These are phyloP conservation scores for Cyprinodon brontotheroides DNA, from an alignment of 2,113 vertebrate genomes.

Conservation along the genomic window DNA sequence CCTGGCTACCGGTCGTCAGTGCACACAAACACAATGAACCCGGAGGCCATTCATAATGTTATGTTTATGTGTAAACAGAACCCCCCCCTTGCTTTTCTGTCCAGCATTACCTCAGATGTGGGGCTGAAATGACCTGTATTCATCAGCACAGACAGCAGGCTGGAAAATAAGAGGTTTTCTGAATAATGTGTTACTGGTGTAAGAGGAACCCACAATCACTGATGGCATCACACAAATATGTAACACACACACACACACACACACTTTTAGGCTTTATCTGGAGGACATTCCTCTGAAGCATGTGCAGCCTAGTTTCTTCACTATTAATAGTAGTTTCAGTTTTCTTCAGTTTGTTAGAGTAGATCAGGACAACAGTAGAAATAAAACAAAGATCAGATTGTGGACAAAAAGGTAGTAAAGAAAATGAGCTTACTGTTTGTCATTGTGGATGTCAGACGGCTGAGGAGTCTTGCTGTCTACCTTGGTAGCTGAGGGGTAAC, in stretches of 20 bases:
- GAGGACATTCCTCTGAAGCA: constrained; percentile 64
- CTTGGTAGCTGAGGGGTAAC: constrained; percentile 74
- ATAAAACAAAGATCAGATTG: background rate
- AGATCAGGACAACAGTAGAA: background rate
- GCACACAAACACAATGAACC: constrained; percentile 31
- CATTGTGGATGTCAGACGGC: constrained; percentile 53
- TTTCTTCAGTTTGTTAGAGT: background rate
- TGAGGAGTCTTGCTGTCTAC: constrained; percentile 54
- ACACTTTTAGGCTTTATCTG: constrained; percentile 43
- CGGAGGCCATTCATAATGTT: constrained; percentile 31
- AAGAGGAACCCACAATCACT: constrained; percentile 58
- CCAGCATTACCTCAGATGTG: constrained; percentile 45
- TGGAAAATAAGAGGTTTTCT: constrained; percentile 5
- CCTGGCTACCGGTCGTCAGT: constrained; percentile 44
- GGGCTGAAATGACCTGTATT: constrained; percentile 28
- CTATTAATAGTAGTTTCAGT: background rate
- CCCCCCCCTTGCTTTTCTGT: constrained; percentile 39
- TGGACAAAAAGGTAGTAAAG: background rate
- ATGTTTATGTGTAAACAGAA: constrained; percentile 72
- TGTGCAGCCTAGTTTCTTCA: constrained; percentile 40
- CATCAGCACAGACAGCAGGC: constrained; percentile 7
- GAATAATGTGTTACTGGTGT: constrained; percentile 35
- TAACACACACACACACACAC: constrained; percentile 10
- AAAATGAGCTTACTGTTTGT: constrained; percentile 68
- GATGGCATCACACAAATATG: constrained; percentile 76